Evolutionary conservation across 1,140 invertebrate genomes (phyloP).

Genomic region (Aphelenchoides besseyi): DNA sequence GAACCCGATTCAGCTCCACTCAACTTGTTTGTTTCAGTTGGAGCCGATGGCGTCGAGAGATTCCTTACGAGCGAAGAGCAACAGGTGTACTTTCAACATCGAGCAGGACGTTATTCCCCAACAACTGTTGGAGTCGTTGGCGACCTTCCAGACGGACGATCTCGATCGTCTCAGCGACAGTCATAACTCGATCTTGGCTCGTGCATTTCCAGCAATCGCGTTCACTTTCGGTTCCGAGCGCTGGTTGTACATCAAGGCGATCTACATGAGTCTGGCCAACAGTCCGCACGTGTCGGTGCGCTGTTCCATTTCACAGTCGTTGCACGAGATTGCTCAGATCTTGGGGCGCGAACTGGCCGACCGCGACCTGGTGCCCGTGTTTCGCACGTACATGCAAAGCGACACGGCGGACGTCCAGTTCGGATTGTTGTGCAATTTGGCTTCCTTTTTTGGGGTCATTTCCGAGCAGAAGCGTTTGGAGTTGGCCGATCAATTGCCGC

Average conservation of each 20-base stretch:
- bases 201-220: slow-evolving; percentile 19
- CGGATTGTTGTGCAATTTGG: neutral
- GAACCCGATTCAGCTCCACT: neutral
- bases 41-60: neutral
- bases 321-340: slow-evolving; percentile 21
- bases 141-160: neutral
- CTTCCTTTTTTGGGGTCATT: neutral
- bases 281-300: slow-evolving; percentile 1
- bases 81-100: neutral
- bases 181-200: slow-evolving; percentile 20
- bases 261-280: slow-evolving; percentile 21
- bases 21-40: neutral
- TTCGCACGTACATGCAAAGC: neutral
- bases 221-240: slow-evolving; percentile 17
- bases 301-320: neutral
- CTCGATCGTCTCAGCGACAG: neutral
- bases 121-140: neutral
- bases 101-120: slow-evolving; percentile 9
- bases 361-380: slow-evolving; percentile 22
- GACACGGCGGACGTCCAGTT: slow-evolving; percentile 8
- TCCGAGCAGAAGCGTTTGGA: neutral
- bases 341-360: neutral
- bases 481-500: neutral
- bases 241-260: slow-evolving; percentile 23
- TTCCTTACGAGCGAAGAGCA: neutral